phyloP scores from a whole-genome alignment of 2,113 vertebrate species.

The Leptobrachium leishanense region DNA sequence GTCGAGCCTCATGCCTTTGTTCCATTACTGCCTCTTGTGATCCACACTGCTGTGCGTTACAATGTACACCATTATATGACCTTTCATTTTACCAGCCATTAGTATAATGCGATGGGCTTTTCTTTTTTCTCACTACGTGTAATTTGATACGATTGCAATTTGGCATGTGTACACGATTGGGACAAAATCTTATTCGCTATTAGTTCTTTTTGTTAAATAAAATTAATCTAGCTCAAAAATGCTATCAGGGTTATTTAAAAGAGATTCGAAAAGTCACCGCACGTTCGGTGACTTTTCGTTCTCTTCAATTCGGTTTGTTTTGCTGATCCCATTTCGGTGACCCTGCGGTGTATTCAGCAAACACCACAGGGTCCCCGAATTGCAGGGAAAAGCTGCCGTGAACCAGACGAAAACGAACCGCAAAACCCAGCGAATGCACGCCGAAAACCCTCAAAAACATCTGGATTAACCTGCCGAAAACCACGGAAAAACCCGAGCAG shows the following conservation, averaged over 20 bases:
- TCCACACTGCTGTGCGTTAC: neutral
- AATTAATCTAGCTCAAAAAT: neutral
- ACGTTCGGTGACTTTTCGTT: too few species aligned
- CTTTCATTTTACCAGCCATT: slow-evolving; percentile 44
- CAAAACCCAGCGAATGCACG: too few species aligned
- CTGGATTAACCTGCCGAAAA: too few species aligned
- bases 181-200: neutral
- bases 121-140: slow-evolving; percentile 24
- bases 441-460: too few species aligned
- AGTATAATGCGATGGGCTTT: slow-evolving; percentile 34
- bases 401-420: too few species aligned
- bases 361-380: too few species aligned
- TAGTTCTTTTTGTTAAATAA: neutral
- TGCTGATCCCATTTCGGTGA: too few species aligned
- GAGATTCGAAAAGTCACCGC: neutral
- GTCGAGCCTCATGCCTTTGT: slow-evolving; percentile 8
- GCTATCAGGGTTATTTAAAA: neutral
- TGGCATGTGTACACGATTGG: slow-evolving; percentile 16
- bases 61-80: slow-evolving; percentile 36
- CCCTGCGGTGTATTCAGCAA: too few species aligned
- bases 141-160: slow-evolving; percentile 27
- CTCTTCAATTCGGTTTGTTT: too few species aligned
- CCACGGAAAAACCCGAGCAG: too few species aligned
- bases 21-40: slow-evolving; percentile 34
- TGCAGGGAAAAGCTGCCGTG: too few species aligned